Evolutionary conservation across 2,113 vertebrate species (phyloP).

Genomic region (Calonectris borealis): DNA sequence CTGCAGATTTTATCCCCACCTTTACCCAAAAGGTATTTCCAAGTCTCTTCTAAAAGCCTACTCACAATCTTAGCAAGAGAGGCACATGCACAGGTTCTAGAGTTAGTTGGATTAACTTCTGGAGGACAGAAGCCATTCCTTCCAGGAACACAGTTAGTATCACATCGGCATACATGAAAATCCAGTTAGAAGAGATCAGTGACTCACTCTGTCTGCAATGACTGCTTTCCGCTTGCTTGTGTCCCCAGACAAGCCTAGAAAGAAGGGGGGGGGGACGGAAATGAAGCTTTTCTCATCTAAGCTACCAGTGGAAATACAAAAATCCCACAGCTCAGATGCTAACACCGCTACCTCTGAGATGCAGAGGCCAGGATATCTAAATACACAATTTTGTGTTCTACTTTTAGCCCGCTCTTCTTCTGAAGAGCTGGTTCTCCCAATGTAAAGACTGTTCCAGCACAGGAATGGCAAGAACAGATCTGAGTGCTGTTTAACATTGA

Average conservation of each 20-base stretch:
- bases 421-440: neutral
- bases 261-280: neutral
- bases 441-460: neutral
- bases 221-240: slow-evolving; percentile 85
- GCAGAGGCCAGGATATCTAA: neutral
- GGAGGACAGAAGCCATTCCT: neutral
- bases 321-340: neutral
- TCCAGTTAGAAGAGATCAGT: neutral
- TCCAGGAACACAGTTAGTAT: neutral
- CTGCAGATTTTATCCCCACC: neutral
- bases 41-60: neutral
- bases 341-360: neutral
- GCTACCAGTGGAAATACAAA: neutral
- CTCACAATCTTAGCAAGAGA: neutral
- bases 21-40: neutral
- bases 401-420: neutral
- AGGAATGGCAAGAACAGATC: neutral
- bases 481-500: neutral
- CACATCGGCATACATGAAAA: neutral
- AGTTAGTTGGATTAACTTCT: neutral
- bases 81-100: neutral
- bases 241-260: slow-evolving; percentile 88
- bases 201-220: slow-evolving; percentile 89
- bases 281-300: neutral
- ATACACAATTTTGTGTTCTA: neutral